Conservation (phyloP, 2,888 invertebrate species). For the Enoplolaimus lenunculus region DNA sequence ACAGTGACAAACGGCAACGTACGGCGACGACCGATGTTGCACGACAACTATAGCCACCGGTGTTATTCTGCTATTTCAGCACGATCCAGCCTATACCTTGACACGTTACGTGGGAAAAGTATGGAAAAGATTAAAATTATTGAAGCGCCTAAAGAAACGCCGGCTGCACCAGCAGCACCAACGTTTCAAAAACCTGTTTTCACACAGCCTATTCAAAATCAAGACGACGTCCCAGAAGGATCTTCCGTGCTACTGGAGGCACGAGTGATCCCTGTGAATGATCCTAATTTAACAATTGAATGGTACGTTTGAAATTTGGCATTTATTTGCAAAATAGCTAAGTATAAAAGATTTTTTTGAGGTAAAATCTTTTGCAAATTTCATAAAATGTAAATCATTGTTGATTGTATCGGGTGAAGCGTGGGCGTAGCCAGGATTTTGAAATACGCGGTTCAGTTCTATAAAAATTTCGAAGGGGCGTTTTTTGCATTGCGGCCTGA, state of each 20-base stretch:
- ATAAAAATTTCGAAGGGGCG: no score
- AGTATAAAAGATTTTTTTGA: no score
- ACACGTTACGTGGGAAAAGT: conserved; percentile 77
- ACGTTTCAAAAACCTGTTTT: conserved; percentile 82
- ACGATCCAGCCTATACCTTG: conserved; percentile 55
- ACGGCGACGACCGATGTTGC: no score
- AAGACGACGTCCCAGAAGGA: conserved; percentile 69
- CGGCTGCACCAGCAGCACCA: conserved; percentile 58
- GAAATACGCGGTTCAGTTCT: no score
- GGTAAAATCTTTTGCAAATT: no score
- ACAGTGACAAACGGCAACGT: no score
- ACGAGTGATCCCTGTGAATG: conserved; percentile 79
- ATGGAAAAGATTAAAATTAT: conserved; percentile 73
- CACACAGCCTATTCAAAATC: conserved; percentile 78
- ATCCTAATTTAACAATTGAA: conserved; percentile 54
- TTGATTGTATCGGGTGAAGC: no score
- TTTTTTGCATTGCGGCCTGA: no score
- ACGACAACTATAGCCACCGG: not conserved
- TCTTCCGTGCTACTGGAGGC: conserved; percentile 87
- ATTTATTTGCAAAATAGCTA: not conserved
- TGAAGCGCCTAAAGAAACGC: conserved; percentile 50
- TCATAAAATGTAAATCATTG: no score
- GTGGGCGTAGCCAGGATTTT: no score
- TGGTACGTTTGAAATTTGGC: conserved; percentile 1
- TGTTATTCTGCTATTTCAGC: conserved; percentile 19